Percentiles rank a stretch among this genome's conserved stretches.
phyloP scores from a whole-genome alignment of 2,113 vertebrate species.

The rabbit (Oryctolagus cuniculus) region mOryCun1.1 NC_091432.1:222225501-222226000 shows the following conservation, averaged over 20 bases:
- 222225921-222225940: background rate
- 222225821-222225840: background rate
- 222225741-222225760: background rate
- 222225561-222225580: rapidly evolving
- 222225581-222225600: background rate
- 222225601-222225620: background rate
- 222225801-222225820: background rate
- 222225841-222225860: background rate
- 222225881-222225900: background rate
- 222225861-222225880: too few species aligned
- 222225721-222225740: background rate
- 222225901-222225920: background rate
- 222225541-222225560: background rate
- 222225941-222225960: background rate
- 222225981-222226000: background rate
- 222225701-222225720: background rate
- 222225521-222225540: background rate
- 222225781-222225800: background rate
- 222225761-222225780: background rate
- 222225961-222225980: background rate
- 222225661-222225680: background rate
- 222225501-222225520: background rate
- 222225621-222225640: background rate
- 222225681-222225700: background rate
- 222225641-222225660: background rate